Evolutionary conservation across 2,888 invertebrate species (phyloP).

Genomic region (Pilophorus perplexus): DNA sequence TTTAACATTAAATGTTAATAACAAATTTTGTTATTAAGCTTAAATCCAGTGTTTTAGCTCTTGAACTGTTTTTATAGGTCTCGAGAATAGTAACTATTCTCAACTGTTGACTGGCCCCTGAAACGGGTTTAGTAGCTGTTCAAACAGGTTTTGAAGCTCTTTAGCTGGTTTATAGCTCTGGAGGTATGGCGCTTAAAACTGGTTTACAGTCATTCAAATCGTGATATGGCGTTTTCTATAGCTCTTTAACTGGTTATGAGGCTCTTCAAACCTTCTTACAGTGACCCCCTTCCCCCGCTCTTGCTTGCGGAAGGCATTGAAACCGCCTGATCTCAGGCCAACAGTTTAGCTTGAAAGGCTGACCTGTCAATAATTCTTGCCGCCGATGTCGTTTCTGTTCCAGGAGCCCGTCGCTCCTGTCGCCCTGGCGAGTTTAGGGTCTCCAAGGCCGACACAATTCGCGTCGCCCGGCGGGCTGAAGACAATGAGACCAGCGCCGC

Average conservation of each 20-base stretch:
- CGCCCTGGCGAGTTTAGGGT: constrained; percentile 10
- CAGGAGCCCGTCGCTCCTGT: neutral
- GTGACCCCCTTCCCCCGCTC: too few relatives aligned
- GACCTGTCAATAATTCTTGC: neutral
- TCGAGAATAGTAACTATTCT: neutral
- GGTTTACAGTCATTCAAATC: neutral
- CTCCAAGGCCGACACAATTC: constrained; percentile 18
- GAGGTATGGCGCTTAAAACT: neutral
- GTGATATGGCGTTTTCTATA: neutral
- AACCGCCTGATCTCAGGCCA: too few relatives aligned
- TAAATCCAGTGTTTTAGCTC: constrained; percentile 1
- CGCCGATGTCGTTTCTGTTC: too few relatives aligned
- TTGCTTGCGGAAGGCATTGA: too few relatives aligned
- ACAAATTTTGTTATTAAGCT: neutral
- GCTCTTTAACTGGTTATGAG: neutral
- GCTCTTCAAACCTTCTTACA: too few relatives aligned
- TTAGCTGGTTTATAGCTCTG: too few relatives aligned
- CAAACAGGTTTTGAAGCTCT: too few relatives aligned
- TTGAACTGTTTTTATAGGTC: neutral
- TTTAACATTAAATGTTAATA: too few relatives aligned
- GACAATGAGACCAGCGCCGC: constrained; percentile 21
- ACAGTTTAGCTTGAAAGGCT: neutral
- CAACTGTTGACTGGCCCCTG: too few relatives aligned
- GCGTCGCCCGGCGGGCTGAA: constrained; percentile 30
- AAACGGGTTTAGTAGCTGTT: too few relatives aligned